A percentile compares a stretch with the other conserved stretches of the same genome.
phyloP scores from a whole-genome alignment of 1,140 invertebrate species.

The Habropoda laboriosa region DNA sequence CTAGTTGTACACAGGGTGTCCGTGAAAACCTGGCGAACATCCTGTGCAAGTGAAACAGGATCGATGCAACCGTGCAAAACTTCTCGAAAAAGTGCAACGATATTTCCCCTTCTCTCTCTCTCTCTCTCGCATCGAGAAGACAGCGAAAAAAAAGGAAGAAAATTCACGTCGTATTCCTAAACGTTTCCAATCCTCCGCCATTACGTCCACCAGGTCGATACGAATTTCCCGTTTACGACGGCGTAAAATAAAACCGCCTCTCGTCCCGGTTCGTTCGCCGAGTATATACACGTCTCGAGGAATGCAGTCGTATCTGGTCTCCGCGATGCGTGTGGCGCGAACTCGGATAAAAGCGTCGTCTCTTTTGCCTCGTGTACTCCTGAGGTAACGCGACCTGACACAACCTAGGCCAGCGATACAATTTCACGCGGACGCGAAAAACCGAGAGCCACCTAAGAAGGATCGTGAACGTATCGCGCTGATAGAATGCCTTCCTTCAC shows the following conservation, averaged over 20 bases:
- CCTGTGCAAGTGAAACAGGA: not conserved
- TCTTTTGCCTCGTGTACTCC: conserved; percentile 13
- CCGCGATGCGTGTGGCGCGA: conserved; percentile 44
- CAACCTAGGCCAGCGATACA: conserved; percentile 32
- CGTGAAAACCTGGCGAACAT: too few relatives aligned
- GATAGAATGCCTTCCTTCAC: conserved; percentile 34
- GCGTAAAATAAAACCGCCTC: conserved; percentile 61
- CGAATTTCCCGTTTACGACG: conserved; percentile 63
- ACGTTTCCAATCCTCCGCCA: conserved; percentile 39
- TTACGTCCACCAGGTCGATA: conserved; percentile 46
- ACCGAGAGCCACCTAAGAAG: conserved; percentile 1
- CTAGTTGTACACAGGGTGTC: not conserved
- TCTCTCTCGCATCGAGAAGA: too few relatives aligned
- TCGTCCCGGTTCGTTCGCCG: not conserved
- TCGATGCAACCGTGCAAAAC: not conserved
- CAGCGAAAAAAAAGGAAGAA: not conserved
- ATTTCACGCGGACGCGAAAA: conserved; percentile 47
- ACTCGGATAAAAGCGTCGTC: conserved; percentile 46
- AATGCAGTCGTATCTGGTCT: conserved; percentile 62
- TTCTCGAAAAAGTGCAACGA: conserved; percentile 2
- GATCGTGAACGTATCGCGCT: conserved; percentile 41
- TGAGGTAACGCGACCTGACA: conserved; percentile 52
- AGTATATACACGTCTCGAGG: conserved; percentile 33
- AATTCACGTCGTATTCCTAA: not conserved
- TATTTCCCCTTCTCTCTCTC: too few relatives aligned